Conservation (phyloP, 2,888 invertebrate species). For the Philonicus albiceps region DNA sequence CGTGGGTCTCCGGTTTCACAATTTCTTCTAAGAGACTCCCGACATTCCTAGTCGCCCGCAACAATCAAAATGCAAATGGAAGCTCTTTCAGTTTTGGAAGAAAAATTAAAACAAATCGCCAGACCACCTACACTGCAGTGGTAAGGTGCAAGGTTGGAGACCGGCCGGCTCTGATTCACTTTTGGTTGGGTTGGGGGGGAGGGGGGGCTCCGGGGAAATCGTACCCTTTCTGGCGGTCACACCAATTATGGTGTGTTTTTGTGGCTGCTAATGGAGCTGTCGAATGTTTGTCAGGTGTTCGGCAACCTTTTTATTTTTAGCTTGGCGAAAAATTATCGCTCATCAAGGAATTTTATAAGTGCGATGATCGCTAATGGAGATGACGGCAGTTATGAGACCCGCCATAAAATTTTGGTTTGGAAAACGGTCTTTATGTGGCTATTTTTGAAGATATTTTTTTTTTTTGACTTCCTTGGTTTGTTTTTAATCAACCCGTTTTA, state of each 20-base stretch:
- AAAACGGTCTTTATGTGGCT: neutral
- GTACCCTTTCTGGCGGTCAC: neutral
- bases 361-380: neutral
- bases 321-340: neutral
- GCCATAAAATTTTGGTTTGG: neutral
- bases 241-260: neutral
- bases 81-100: neutral
- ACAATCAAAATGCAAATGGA: conserved; percentile 7
- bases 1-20: neutral
- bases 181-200: too few species aligned
- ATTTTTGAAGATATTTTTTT: neutral
- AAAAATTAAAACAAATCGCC: neutral
- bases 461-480: neutral
- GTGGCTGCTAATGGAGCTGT: neutral
- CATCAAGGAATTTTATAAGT: neutral
- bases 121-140: neutral
- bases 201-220: neutral
- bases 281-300: neutral
- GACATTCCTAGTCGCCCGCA: neutral
- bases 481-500: neutral
- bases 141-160: neutral
- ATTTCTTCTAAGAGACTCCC: neutral
- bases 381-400: neutral
- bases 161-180: neutral
- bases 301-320: neutral